Evolutionary conservation across 2,888 invertebrate genomes (phyloP), one percentile per base, ranked within the genome.

Genomic region (Patella caerulea): DNA sequence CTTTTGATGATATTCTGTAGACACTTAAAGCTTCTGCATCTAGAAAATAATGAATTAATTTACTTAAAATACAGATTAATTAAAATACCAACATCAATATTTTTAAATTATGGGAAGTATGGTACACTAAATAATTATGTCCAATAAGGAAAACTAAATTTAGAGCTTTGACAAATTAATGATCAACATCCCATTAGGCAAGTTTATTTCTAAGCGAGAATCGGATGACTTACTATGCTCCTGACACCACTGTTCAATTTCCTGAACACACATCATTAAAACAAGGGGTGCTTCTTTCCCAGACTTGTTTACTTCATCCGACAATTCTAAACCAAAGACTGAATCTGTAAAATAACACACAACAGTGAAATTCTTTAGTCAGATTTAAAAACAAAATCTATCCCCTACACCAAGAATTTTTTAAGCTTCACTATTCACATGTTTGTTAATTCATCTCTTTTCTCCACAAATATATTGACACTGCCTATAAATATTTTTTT

Each of bases 311-410:
- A 95, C 94, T 89, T 94, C 94, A 74, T 93, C 92, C 86, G 94
- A 94, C 78, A 95, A 91, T 52, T 94, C 94, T 79, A 94, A 92
- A 29, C 95, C 95, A 89, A 95, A 95, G 82, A 94, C 91, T 83
- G 89, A 85, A 86, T 89, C 89, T 88, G 82, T 4, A 83, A 82
- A 72, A 70, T 76, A 29, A 34, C 75, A 12, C 56, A 15, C 15
- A 59, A 45, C 65, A 72, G n/a, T 72, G 14, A 72, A 72, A 19
- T 72, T 19, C 19, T 34, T n/a, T 52, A 45, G 19, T 56, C 56
- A 14, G 3, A 56, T 56, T 56, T 56, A 56, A 45, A 45, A 17
- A 56, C 56, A 56, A n/a, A 17, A n/a, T 56, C 17, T 2, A 56
- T 56, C 15, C 56, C 56, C 17, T 7, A 45, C 45, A 0, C 9